Evolutionary conservation across 2,113 vertebrate genomes (phyloP).

Genomic region (Pandion haliaetus): DNA sequence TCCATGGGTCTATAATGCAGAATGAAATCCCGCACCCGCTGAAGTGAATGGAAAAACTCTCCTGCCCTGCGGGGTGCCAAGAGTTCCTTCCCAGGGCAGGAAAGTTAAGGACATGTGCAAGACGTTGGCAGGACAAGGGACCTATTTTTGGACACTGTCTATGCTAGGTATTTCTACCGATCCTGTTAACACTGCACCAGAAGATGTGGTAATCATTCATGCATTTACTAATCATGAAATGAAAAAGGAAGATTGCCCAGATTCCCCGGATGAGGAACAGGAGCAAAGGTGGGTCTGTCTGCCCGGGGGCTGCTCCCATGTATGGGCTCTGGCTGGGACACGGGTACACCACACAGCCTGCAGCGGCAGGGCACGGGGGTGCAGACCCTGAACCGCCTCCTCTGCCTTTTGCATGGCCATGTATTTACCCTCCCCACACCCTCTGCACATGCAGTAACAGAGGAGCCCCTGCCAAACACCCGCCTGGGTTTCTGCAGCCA

Average conservation of each 20-base stretch:
- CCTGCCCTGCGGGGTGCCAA: background rate
- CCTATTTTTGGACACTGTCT: conserved; percentile 16
- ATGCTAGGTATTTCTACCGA: background rate
- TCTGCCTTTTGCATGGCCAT: background rate
- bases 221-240: background rate
- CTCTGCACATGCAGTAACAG: background rate
- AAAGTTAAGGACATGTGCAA: conserved; percentile 41
- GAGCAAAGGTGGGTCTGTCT: background rate
- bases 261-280: background rate
- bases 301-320: rapidly evolving
- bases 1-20: background rate
- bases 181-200: background rate
- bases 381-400: background rate
- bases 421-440: background rate
- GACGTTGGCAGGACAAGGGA: background rate
- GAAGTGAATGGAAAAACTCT: conserved; percentile 42
- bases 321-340: rapidly evolving
- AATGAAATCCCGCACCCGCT: background rate
- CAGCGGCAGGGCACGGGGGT: background rate
- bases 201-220: background rate
- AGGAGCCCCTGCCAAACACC: background rate
- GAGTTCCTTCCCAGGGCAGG: background rate
- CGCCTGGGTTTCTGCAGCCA: background rate
- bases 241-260: background rate
- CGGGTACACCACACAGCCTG: rapidly evolving